Evolutionary conservation across 2,113 vertebrate species (phyloP), one percentile per base, ranked within the genome.

Genomic region (Jacana jacana): DNA sequence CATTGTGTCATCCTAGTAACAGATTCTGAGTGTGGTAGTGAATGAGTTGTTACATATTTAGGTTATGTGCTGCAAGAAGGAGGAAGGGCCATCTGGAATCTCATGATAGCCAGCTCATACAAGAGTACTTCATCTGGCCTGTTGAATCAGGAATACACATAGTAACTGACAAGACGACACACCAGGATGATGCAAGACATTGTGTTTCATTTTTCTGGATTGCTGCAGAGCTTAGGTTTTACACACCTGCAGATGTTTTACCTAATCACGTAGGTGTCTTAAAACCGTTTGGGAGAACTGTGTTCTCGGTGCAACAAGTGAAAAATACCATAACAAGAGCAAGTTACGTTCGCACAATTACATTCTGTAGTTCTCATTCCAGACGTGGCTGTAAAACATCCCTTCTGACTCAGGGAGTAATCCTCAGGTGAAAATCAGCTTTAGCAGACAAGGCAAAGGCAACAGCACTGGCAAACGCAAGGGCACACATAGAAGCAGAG

Each of bases 61-160:
- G 92, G 92, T 91, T 94, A 91, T 44, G 31, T 30, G 25, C 60
- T 95, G 66, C 60, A 92, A 64, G 72, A 37, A 77, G 48, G 35
- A 94, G 46, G 71, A 88, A 81, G 42, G 25, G 60, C 80, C 91
- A 90, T 96, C 86, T 95, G 91, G 94, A 95, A 11, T 52, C 72
- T 91, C 61, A 55, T 2, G 4, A 77, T 42, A 94, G 76, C 69
- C 82, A 89, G 65, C 14, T 86, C 89, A 49, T 93, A 4, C 3
- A 19, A 86, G 80, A 82, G 35, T 54, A 78, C 25, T 86, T 81
- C 40, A 7, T 52, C 61, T 75, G 72, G 87, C 60, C 68, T 95
- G 54, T 77, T 77, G 73, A 82, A 81, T 60, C 10, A 2, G 19
- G 4, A 8, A 39, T 25, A 61, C 23, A 48, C 39, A 15, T 12